These are phyloP conservation scores for Menidia menidia DNA, from an alignment of 2,797 vertebrate genomes.

Conservation along the genomic window DNA sequence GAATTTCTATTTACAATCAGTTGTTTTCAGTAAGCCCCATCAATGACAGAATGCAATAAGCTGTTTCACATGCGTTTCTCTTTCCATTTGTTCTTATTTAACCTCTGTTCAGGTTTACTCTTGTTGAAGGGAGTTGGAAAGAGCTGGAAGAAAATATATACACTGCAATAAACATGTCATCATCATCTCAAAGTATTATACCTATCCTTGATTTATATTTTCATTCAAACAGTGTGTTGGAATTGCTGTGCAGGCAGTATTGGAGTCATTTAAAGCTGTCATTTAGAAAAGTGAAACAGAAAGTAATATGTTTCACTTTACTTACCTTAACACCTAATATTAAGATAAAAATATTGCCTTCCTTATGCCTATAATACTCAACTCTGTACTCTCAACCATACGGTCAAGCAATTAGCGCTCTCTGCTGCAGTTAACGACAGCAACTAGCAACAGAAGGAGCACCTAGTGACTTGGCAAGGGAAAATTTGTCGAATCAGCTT, in stretches of 20 bases:
- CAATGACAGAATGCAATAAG: not conserved
- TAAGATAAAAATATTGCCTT: too few species aligned
- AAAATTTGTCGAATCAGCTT: constrained; percentile 66
- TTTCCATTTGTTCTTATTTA: not conserved
- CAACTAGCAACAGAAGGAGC: constrained; percentile 67
- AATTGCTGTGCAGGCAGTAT: too few species aligned
- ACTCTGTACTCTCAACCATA: constrained; percentile 57
- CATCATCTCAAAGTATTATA: too few species aligned
- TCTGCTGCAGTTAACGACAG: constrained; percentile 58
- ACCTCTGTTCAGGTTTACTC: not conserved
- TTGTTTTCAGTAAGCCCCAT: not conserved
- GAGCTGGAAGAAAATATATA: not conserved
- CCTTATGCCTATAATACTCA: constrained; percentile 32
- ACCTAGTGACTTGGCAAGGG: constrained; percentile 51
- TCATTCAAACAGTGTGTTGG: too few species aligned
- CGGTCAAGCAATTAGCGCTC: constrained; percentile 60
- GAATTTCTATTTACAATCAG: not conserved
- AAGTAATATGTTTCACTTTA: not conserved
- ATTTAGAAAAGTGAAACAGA: not conserved
- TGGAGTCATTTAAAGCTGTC: too few species aligned
- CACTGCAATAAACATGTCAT: not conserved
- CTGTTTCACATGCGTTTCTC: not conserved
- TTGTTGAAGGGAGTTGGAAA: not conserved
- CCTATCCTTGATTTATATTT: too few species aligned
- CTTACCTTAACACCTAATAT: constrained; percentile 12